Evolutionary conservation across 2,888 invertebrate genomes (phyloP), one percentile per base, ranked within the genome.

Genomic region (Lepidonotus clava): DNA sequence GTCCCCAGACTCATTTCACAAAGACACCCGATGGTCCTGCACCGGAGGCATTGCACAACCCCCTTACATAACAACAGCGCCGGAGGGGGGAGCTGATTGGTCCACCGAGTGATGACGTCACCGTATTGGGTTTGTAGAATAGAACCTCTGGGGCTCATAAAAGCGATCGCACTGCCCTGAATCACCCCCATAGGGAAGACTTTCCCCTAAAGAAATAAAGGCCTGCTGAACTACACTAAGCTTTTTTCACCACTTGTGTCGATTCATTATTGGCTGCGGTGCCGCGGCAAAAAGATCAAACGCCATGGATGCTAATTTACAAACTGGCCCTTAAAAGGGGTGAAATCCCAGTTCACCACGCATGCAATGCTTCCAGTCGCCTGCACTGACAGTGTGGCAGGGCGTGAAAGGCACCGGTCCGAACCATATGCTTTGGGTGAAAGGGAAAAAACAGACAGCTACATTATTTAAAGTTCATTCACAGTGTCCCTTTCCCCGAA

Each of bases 281-380:
- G 76, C 76, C 76, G 40, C 21, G 40, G 76, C 28, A 76, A 76
- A 40, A 40, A 76, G 76, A 76, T 76, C 76, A 76, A 76, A 76
- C 76, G 36, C 76, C 76, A 36, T n/a, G 34, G 38, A 76, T 76
- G 76, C 76, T 76, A 76, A 76, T 76, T 76, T 76, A 76, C 40
- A 76, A 76, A 76, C 76, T 76, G 76, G 76, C 76, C 76, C 76
- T 76, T 76, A 76, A 76, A 76, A 76, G 76, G 76, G 76, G 76
- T 76, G 76, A 76, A 28, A 76, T 76, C 76, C 76, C 76, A 76
- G 76, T 76, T 76, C 76, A 34, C 76, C 76, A 76, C 76, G 24
- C 76, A 76, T 34, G 76, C 76, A 28, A 76, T 76, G 40, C 76
- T 76, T 76, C 38, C 76, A 40, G 24, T 0, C 38, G 38, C 6